Evolutionary conservation across 2,888 invertebrate genomes (phyloP).

Genomic region (Rhopalosiphum nymphaeae): DNA sequence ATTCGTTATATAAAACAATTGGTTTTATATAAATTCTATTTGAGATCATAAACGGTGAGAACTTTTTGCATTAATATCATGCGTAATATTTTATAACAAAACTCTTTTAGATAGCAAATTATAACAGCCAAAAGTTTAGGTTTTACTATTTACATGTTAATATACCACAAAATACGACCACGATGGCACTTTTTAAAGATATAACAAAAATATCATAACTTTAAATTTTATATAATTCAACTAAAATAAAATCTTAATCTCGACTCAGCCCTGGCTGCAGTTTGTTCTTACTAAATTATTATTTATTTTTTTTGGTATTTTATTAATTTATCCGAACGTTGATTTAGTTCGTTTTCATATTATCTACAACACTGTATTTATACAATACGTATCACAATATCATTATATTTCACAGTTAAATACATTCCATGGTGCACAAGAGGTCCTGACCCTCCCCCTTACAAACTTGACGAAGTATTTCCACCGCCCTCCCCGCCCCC

Average conservation of each 20-base stretch:
- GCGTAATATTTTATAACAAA: not conserved
- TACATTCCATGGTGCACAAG: not conserved
- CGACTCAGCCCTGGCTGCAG: not conserved
- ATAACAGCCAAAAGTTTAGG: not conserved
- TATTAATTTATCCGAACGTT: too few species aligned
- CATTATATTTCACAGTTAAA: not conserved
- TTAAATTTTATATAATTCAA: not conserved
- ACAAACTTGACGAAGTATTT: not conserved
- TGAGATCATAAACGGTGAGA: not conserved
- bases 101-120: not conserved
- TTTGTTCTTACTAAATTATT: not conserved
- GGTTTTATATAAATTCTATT: not conserved
- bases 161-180: not conserved
- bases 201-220: too few species aligned
- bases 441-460: not conserved
- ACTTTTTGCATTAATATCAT: not conserved
- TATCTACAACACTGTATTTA: too few species aligned
- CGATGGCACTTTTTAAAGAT: not conserved
- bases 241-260: not conserved
- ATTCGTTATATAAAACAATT: not conserved
- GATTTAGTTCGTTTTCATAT: too few species aligned
- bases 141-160: not conserved
- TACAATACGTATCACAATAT: too few species aligned
- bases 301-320: not conserved
- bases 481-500: not conserved